Evolutionary conservation across 92 coral and sea anemone species (phyloP).

Genomic region (Epizoanthus stellaris): DNA sequence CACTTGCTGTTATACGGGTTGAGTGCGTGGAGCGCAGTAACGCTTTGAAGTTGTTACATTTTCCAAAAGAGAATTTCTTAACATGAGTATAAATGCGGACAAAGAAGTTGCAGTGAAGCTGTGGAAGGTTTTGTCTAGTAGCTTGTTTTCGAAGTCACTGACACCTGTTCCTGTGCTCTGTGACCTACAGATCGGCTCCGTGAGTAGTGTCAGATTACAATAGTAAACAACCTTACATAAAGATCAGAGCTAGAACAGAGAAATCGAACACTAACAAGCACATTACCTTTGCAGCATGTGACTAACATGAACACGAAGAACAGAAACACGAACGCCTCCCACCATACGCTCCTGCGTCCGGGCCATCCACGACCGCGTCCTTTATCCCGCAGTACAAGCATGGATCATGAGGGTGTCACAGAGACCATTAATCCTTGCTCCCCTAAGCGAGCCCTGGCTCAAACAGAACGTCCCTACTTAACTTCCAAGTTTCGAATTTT

Average conservation of each 20-base stretch:
- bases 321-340: conserved; percentile 20
- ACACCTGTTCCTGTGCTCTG: conserved; percentile 26
- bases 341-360: conserved; percentile 33
- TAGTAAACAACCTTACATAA: not conserved
- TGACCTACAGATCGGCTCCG: conserved; percentile 14
- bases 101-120: not conserved
- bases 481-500: conserved; percentile 15
- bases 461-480: not conserved
- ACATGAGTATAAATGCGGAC: not conserved
- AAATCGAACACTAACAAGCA: not conserved
- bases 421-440: conserved; percentile 28
- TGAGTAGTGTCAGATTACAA: not conserved
- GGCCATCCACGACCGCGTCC: conserved; percentile 50
- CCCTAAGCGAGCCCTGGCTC: conserved; percentile 16
- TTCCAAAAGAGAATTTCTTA: not conserved
- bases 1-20: not conserved
- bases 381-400: conserved; percentile 43
- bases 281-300: conserved; percentile 17
- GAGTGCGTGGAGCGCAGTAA: not conserved
- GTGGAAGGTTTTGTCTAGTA: not conserved
- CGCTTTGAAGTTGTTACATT: not conserved
- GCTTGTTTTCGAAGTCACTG: not conserved
- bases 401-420: conserved; percentile 25
- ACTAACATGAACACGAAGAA: conserved; percentile 7
- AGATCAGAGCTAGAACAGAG: not conserved